phyloP scores from a whole-genome alignment of 2,888 invertebrate species.

The Platycheirus rosarum region DNA sequence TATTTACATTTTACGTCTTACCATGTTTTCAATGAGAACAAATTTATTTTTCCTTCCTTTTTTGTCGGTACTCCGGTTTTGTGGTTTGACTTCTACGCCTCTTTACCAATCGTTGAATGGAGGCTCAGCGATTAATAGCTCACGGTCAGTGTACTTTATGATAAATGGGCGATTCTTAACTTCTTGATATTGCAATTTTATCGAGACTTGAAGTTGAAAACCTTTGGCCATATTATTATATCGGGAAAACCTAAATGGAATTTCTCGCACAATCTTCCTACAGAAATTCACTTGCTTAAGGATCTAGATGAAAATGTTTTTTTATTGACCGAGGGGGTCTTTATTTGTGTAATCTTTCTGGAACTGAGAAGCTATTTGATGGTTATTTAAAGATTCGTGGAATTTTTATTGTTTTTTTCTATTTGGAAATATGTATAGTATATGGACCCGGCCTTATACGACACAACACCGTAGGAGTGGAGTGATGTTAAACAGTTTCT shows the following conservation, averaged over 20 bases:
- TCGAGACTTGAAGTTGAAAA: conserved; percentile 59
- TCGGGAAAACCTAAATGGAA: conserved; percentile 49
- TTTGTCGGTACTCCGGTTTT: conserved; percentile 43
- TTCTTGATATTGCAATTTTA: conserved; percentile 68
- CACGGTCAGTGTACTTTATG: conserved; percentile 80
- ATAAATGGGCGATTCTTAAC: conserved; percentile 78
- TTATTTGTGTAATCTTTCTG: background rate
- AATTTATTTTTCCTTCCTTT: conserved; percentile 18
- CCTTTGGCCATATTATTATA: conserved; percentile 70
- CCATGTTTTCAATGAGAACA: conserved; percentile 64
- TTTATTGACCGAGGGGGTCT: background rate
- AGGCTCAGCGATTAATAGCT: conserved; percentile 76
- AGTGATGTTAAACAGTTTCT: conserved; percentile 47
- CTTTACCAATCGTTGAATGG: conserved; percentile 67
- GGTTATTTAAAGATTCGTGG: conserved; percentile 1
- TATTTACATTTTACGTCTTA: conserved; percentile 44
- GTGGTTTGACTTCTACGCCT: conserved; percentile 41
- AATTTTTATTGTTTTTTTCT: background rate
- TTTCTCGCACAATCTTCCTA: conserved; percentile 44
- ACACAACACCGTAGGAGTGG: conserved; percentile 43
- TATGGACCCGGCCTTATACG: conserved; percentile 61
- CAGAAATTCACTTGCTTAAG: conserved; percentile 10
- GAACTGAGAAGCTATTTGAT: conserved; percentile 2
- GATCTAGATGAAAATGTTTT: conserved; percentile 1
- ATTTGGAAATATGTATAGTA: conserved; percentile 29